Conservation (phyloP, 1,140 invertebrate genomes). For the Asobara japonica region DNA sequence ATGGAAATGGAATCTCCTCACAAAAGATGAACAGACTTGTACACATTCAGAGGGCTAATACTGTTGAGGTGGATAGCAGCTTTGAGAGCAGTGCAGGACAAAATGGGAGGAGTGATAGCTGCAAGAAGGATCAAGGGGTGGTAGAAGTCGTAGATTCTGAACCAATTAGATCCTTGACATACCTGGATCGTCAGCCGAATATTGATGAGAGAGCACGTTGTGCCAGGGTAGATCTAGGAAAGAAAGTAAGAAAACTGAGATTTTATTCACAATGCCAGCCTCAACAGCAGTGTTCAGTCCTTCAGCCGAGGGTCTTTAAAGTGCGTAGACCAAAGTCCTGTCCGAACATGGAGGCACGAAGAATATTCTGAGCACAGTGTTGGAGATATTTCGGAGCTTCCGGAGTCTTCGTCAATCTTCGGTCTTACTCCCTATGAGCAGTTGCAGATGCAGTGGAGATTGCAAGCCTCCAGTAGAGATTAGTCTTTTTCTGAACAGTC, state of each 20-base stretch:
- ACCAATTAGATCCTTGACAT: slow-evolving; percentile 35
- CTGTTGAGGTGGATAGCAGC: slow-evolving; percentile 45
- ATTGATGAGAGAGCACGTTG: slow-evolving; percentile 38
- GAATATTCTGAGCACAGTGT: slow-evolving; percentile 47
- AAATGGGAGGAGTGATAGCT: slow-evolving; percentile 60
- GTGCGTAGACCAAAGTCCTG: slow-evolving; percentile 70
- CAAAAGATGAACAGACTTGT: slow-evolving; percentile 59
- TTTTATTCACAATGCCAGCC: slow-evolving; percentile 71
- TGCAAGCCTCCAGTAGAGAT: too few relatives aligned
- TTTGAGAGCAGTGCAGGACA: slow-evolving; percentile 48
- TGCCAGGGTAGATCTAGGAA: slow-evolving; percentile 71
- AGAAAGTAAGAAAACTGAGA: slow-evolving; percentile 71
- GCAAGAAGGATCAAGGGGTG: slow-evolving; percentile 70
- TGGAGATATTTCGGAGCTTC: slow-evolving; percentile 30
- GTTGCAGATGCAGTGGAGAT: too few relatives aligned
- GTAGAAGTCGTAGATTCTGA: slow-evolving; percentile 49
- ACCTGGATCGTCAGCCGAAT: slow-evolving; percentile 24
- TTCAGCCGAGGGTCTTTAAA: slow-evolving; percentile 35
- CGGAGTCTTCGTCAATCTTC: slow-evolving; percentile 56
- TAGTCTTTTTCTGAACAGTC: too few relatives aligned
- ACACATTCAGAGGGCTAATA: slow-evolving; percentile 41
- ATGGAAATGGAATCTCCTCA: slow-evolving; percentile 44
- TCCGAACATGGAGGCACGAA: slow-evolving; percentile 69
- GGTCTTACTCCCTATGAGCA: slow-evolving; percentile 76
- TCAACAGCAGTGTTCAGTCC: slow-evolving; percentile 26